Evolutionary conservation across 2,797 vertebrate species (phyloP).

Genomic region (Alauda arvensis): DNA sequence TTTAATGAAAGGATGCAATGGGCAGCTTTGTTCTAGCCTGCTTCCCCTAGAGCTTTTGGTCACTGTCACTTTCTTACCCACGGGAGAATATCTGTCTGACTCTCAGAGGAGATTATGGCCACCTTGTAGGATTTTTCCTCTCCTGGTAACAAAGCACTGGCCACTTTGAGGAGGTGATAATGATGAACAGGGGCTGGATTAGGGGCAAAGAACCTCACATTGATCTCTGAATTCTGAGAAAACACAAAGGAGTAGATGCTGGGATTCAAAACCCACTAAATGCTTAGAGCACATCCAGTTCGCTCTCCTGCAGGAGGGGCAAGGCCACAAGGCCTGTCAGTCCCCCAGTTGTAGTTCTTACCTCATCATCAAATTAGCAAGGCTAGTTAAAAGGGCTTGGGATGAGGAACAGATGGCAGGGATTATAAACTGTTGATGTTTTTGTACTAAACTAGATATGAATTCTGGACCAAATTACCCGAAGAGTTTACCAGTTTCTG

Average conservation of each 20-base stretch:
- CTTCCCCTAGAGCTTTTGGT: conserved; percentile 52
- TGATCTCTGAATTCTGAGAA: conserved; percentile 52
- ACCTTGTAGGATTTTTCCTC: conserved; percentile 60
- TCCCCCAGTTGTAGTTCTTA: background rate
- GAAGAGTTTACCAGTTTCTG: background rate
- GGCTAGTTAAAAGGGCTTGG: conserved; percentile 2
- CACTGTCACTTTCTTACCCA: conserved; percentile 64
- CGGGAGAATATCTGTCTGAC: conserved; percentile 55
- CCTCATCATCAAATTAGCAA: conserved; percentile 25
- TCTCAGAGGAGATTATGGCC: conserved; percentile 56
- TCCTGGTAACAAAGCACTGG: conserved; percentile 44
- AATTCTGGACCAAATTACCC: conserved; percentile 25
- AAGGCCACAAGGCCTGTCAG: background rate
- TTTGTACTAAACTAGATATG: background rate
- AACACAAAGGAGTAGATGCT: conserved; percentile 11
- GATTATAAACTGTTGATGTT: conserved; percentile 22
- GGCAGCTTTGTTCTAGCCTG: conserved; percentile 60
- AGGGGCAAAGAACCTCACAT: conserved; percentile 55
- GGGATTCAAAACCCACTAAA: conserved; percentile 23
- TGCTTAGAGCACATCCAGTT: conserved; percentile 16
- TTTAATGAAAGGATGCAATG: conserved; percentile 58
- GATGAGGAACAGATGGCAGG: conserved; percentile 7
- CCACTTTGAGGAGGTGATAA: conserved; percentile 52
- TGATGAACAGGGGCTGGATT: conserved; percentile 53
- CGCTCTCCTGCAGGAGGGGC: background rate